Evolutionary conservation across 1,140 invertebrate genomes (phyloP), one percentile per base, ranked within the genome.

Genomic region (Lordiphosa mommai): DNA sequence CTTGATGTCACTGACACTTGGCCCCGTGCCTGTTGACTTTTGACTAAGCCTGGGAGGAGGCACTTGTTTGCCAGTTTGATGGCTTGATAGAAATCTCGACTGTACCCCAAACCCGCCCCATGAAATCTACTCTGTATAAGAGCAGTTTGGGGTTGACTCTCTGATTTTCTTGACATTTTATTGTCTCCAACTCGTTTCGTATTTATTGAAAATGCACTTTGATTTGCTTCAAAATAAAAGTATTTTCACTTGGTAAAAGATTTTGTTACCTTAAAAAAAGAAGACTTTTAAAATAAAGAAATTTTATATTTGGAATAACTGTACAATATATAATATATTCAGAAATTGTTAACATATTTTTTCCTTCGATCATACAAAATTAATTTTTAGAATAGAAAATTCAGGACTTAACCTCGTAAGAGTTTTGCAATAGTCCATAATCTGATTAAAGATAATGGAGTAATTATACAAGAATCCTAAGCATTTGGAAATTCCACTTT

Each of bases 191-290:
- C 59, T 77, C 72, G 68, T 72, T 69, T 70, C 41, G 79, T 70
- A 84, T 84, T 84, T 85, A 84, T 84, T 84, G 72, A 79, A 84
- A 84, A 77, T 65, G 63, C 73, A 53, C 73, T 61, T 67, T 60
- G 41, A 33, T 23, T 50, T 34, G 53, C 38, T 53, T 57, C 55
- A 14, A 36, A 38, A 52, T 12, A 20, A 34, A 10, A 27, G 63
- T 32, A 46, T 57, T 27, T 4, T 13, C 20, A 27, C 34, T 53
- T 37, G 32, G n/a, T 4, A 10, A 14, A 7, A 7, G 5, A 47
- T 27, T 16, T 53, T 36, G 52, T 20, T 20, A 17, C 1, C 16
- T 17, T 2, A 17, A 17, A 17, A 3, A 17, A 17, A 3, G 16
- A 1, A 17, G 16, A 17, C 16, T 17, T 17, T 2, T 17, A 17